These are phyloP conservation scores for Drosophila albomicans DNA, from an alignment of 1,140 invertebrate species.

Conservation along the genomic window DNA sequence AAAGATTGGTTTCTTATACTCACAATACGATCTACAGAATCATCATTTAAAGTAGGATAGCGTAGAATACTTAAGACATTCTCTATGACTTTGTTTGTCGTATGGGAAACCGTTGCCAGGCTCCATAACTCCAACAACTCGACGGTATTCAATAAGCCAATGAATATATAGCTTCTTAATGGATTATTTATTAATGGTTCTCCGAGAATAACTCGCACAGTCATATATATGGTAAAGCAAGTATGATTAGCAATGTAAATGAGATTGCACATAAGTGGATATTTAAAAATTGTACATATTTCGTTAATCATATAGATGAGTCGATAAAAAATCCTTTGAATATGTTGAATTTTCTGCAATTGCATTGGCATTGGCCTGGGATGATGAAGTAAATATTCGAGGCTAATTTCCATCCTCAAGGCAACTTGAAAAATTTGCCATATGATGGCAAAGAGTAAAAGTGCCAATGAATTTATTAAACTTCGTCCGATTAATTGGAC, in stretches of 20 bases:
- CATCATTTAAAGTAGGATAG: neutral
- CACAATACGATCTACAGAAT: constrained; percentile 38
- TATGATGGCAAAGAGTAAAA: neutral
- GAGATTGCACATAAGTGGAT: neutral
- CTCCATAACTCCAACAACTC: constrained; percentile 7
- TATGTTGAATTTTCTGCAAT: neutral
- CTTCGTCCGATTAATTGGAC: neutral
- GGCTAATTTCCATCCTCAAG: neutral
- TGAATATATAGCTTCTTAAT: too few species aligned
- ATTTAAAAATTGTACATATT: constrained; percentile 11
- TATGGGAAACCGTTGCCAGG: neutral
- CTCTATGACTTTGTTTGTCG: neutral
- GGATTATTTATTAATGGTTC: neutral
- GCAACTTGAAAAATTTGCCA: neutral
- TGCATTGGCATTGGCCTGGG: neutral
- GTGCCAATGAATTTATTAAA: neutral
- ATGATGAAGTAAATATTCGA: neutral
- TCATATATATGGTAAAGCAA: neutral
- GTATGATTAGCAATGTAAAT: neutral
- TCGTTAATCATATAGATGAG: constrained; percentile 8
- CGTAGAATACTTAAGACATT: neutral
- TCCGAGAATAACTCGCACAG: neutral
- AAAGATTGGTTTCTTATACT: neutral
- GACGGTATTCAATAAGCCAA: neutral
- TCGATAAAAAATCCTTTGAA: constrained; percentile 3